phyloP scores from a whole-genome alignment of 2,797 vertebrate genomes.

The Esox masquinongy region DNA sequence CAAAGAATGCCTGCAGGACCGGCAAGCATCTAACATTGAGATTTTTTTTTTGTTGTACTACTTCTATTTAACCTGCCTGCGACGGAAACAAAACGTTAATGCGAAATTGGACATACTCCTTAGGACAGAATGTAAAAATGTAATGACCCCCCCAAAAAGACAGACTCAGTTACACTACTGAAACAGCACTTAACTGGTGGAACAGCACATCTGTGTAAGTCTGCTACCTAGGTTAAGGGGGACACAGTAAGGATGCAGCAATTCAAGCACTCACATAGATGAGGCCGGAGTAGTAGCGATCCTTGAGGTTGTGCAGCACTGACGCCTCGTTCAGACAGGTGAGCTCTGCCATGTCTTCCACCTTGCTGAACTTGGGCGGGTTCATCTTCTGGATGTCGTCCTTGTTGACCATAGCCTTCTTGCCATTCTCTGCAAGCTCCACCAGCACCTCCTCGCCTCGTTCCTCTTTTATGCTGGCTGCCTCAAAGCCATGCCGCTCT shows the following conservation, averaged over 20 bases:
- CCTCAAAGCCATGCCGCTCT: conserved; percentile 94
- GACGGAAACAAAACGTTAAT: no score
- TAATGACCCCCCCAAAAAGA: no score
- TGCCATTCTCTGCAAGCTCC: conserved; percentile 92
- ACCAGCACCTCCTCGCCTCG: conserved; percentile 89
- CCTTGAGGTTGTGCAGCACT: conserved; percentile 94
- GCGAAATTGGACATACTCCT: no score
- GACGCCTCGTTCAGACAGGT: conserved; percentile 96
- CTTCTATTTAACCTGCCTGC: no score
- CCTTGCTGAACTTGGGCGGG: conserved; percentile 96
- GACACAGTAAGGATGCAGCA: not conserved
- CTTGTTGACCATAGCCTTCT: conserved; percentile 92
- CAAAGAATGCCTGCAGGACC: no score
- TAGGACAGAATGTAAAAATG: no score
- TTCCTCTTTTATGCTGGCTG: conserved; percentile 90
- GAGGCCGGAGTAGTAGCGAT: conserved; percentile 94
- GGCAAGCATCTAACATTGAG: no score
- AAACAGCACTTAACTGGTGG: no score
- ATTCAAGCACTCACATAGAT: conserved; percentile 88
- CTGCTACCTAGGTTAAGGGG: not conserved
- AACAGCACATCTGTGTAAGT: not conserved
- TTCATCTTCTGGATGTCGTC: conserved; percentile 99
- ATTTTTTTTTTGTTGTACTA: no score
- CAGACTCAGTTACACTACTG: no score
- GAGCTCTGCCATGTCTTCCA: conserved; percentile 96